phyloP scores from a whole-genome alignment of 2,888 invertebrate species.

The Marronus borbonicus region DNA sequence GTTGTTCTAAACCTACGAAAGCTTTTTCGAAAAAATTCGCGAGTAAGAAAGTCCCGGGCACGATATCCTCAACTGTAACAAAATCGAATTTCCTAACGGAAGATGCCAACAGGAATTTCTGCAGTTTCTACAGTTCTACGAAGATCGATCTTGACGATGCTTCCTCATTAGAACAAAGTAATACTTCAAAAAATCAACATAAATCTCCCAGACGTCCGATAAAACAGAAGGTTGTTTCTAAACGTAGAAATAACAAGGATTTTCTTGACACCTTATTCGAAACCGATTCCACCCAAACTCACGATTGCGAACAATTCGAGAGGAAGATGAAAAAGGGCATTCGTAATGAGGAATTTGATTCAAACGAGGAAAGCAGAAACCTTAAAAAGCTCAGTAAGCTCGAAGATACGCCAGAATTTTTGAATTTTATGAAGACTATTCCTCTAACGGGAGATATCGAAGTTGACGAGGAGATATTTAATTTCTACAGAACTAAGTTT shows the following conservation, averaged over 20 bases:
- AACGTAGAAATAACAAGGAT: too few relatives aligned
- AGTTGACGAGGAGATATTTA: slow-evolving; percentile 72
- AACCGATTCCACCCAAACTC: too few relatives aligned
- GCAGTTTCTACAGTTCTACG: too few relatives aligned
- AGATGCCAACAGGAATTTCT: background rate
- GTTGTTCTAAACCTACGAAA: background rate
- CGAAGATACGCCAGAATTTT: slow-evolving; percentile 59
- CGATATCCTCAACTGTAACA: background rate
- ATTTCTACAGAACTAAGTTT: slow-evolving; percentile 69
- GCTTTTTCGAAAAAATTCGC: background rate
- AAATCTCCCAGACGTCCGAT: too few relatives aligned
- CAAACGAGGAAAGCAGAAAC: slow-evolving; percentile 1
- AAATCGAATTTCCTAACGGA: background rate
- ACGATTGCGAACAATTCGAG: background rate
- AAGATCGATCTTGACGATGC: too few relatives aligned
- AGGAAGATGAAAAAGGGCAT: background rate
- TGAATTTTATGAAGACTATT: slow-evolving; percentile 66
- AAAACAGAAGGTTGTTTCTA: too few relatives aligned
- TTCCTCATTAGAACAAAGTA: too few relatives aligned
- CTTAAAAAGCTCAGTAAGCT: slow-evolving; percentile 4
- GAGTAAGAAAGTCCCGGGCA: background rate
- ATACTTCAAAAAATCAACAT: too few relatives aligned
- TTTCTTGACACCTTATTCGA: too few relatives aligned
- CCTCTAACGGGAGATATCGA: slow-evolving; percentile 71
- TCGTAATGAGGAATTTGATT: background rate